Percentiles rank a stretch among this genome's conserved stretches.
These are phyloP conservation scores for Odontocolon sp. DNA, from an alignment of 2,888 invertebrate species.

Conservation along the genomic window DNA sequence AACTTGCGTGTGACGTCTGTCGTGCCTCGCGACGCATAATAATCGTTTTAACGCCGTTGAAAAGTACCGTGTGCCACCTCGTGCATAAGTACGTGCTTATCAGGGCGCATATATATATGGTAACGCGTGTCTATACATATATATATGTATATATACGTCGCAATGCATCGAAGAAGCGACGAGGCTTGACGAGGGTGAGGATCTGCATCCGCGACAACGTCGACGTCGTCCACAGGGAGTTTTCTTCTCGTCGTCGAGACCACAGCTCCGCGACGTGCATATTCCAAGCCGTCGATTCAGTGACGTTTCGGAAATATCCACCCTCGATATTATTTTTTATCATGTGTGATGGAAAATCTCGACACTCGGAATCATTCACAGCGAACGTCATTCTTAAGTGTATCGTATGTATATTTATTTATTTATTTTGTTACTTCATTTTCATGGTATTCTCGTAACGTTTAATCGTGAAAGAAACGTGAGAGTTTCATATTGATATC, in stretches of 20 bases:
- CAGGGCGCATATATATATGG: background rate
- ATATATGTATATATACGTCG: constrained; percentile 16
- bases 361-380: constrained; percentile 28
- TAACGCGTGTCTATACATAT: background rate
- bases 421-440: background rate
- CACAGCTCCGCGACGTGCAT: background rate
- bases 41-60: constrained; percentile 51
- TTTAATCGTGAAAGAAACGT: background rate
- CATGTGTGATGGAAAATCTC: constrained; percentile 37
- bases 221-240: constrained; percentile 12
- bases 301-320: constrained; percentile 41
- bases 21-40: constrained; percentile 47
- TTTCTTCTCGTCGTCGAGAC: background rate
- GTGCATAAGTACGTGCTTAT: constrained; percentile 43
- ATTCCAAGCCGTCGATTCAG: constrained; percentile 33
- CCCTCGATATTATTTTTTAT: constrained; percentile 22
- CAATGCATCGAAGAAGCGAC: constrained; percentile 37
- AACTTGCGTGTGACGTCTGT: constrained; percentile 53
- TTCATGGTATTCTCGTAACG: background rate
- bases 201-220: constrained; percentile 7
- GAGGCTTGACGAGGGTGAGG: constrained; percentile 42
- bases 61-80: constrained; percentile 42
- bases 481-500: background rate
- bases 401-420: constrained; percentile 42
- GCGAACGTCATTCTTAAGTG: constrained; percentile 35